These are phyloP conservation scores for Phyllotis vaccarum DNA, from an alignment of 2,797 vertebrate species.

Conservation along the genomic window DNA sequence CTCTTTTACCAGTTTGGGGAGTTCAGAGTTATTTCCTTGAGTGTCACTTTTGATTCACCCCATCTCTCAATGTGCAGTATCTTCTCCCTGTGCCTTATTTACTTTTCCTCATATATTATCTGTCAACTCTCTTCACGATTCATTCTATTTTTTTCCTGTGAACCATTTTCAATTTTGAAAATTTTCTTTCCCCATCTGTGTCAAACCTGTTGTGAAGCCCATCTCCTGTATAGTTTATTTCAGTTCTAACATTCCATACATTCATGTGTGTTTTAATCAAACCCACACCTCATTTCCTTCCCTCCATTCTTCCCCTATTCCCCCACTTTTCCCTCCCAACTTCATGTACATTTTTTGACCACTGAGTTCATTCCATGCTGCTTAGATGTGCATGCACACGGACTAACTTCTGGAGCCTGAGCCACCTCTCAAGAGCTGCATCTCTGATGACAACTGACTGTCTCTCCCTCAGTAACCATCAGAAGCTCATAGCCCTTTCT, in stretches of 20 bases:
- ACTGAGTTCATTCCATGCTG: not conserved
- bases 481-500: not conserved
- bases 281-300: not conserved
- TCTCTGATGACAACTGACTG: not conserved
- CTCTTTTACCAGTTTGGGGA: not conserved
- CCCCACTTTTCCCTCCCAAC: not conserved
- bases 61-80: not conserved
- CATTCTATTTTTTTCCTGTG: constrained; percentile 7
- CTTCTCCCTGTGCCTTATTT: not conserved
- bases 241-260: not conserved
- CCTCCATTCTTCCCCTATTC: not conserved
- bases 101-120: not conserved
- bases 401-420: not conserved
- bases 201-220: not conserved
- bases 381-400: not conserved
- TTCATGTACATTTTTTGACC: not conserved
- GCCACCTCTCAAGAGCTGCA: not conserved
- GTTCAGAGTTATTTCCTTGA: not conserved
- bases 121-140: not conserved
- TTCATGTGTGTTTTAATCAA: not conserved
- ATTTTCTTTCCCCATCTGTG: not conserved
- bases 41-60: not conserved
- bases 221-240: not conserved
- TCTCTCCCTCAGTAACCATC: not conserved
- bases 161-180: not conserved